A percentile compares a stretch with the other conserved stretches of the same genome.
These are phyloP conservation scores for Siniperca scherzeri DNA, from an alignment of 2,797 vertebrate species.

Conservation along the genomic window DNA sequence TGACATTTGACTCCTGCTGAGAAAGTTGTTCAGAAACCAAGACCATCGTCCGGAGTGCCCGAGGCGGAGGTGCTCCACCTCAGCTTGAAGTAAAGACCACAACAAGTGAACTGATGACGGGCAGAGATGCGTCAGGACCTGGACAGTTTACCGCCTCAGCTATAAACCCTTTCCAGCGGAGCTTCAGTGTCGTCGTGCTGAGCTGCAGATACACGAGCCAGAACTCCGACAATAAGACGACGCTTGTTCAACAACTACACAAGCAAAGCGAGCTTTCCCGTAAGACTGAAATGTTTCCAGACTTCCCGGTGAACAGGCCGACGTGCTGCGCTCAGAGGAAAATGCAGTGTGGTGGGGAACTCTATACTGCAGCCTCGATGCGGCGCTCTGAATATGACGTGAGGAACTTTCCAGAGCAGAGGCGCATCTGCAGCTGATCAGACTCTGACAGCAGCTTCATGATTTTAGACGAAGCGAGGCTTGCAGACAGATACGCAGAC, in stretches of 20 bases:
- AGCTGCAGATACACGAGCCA: too few species aligned
- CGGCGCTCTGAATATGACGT: not conserved
- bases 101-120: too few species aligned
- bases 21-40: too few species aligned
- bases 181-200: too few species aligned
- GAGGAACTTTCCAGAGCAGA: constrained; percentile 4
- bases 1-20: too few species aligned
- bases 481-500: not conserved
- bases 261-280: not conserved
- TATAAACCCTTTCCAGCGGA: too few species aligned
- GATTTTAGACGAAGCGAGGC: not conserved
- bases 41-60: too few species aligned
- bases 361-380: not conserved
- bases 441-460: constrained; percentile 20
- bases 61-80: too few species aligned
- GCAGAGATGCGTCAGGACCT: too few species aligned
- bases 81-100: too few species aligned
- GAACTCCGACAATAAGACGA: too few species aligned
- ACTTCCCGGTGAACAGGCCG: not conserved
- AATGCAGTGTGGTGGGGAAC: not conserved
- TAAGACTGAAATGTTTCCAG: not conserved
- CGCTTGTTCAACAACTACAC: not conserved
- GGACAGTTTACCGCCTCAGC: too few species aligned
- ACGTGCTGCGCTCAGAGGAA: not conserved
- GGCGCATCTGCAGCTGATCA: constrained; percentile 25